Conservation (phyloP, 1,140 invertebrate genomes). For the Drosophila kohkoa region DNA sequence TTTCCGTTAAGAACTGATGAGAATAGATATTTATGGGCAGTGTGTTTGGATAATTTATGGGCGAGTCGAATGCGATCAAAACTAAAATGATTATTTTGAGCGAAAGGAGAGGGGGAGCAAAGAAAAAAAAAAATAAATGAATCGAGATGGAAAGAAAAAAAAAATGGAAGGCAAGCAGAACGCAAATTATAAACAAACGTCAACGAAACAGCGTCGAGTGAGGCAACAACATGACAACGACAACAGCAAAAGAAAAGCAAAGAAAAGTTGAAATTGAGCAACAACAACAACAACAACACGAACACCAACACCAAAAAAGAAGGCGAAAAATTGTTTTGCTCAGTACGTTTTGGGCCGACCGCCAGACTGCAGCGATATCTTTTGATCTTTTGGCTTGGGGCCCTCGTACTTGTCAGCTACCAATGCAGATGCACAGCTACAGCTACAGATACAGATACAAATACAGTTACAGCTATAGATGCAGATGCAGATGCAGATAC, state of each 20-base stretch:
- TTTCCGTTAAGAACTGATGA: constrained; percentile 12
- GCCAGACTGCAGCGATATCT: constrained; percentile 53
- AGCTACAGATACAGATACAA: constrained; percentile 9
- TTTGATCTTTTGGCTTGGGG: constrained; percentile 64
- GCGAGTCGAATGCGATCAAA: constrained; percentile 59
- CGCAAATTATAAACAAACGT: constrained; percentile 70
- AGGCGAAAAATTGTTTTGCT: constrained; percentile 18
- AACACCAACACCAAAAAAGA: neutral
- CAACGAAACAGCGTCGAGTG: constrained; percentile 44
- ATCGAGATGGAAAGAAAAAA: constrained; percentile 19
- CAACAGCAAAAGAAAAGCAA: neutral
- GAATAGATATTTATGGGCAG: constrained; percentile 25
- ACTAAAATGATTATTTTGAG: constrained; percentile 72
- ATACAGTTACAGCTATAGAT: constrained; percentile 25
- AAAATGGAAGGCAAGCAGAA: constrained; percentile 26
- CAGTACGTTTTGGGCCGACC: constrained; percentile 23
- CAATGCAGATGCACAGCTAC: constrained; percentile 34
- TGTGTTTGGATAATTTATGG: constrained; percentile 66
- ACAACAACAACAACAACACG: neutral
- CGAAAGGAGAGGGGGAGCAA: constrained; percentile 5
- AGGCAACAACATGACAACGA: constrained; percentile 28
- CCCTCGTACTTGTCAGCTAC: constrained; percentile 31
- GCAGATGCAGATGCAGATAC: constrained; percentile 8
- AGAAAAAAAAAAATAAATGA: constrained; percentile 25
- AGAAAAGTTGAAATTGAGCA: constrained; percentile 5